Conservation (phyloP, 2,888 invertebrate species). For the Schizotus pectinicornis region DNA sequence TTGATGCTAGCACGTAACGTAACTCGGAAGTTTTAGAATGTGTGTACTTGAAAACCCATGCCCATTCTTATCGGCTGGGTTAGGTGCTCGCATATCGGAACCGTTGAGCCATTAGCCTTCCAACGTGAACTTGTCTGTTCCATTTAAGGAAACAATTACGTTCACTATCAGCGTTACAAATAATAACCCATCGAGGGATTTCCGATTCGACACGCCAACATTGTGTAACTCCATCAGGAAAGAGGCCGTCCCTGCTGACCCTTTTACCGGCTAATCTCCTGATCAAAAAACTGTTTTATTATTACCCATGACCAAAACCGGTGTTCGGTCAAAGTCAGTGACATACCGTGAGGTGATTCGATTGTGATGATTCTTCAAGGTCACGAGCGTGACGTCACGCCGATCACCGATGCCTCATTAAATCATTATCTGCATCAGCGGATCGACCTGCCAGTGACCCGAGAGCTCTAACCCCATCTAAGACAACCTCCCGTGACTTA, state of each 20-base stretch:
- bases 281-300: too few species aligned
- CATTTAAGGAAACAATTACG: conserved; percentile 26
- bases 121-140: conserved; percentile 24
- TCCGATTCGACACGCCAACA: conserved; percentile 20
- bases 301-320: too few species aligned
- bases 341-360: conserved; percentile 4
- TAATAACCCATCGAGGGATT: conserved; percentile 17
- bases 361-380: conserved; percentile 30
- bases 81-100: conserved; percentile 12
- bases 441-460: conserved; percentile 48
- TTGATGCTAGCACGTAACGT: too few species aligned
- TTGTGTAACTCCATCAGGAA: conserved; percentile 3
- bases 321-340: conserved; percentile 11
- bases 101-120: conserved; percentile 28
- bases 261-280: too few species aligned
- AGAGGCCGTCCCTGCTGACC: too few species aligned
- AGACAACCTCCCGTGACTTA: background rate
- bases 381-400: conserved; percentile 47
- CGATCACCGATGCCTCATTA: conserved; percentile 38
- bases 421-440: conserved; percentile 40
- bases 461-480: conserved; percentile 25
- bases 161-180: conserved; percentile 21
- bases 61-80: too few species aligned
- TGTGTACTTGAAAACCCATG: too few species aligned
- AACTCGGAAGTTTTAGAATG: too few species aligned